Evolutionary conservation across 2,797 vertebrate species (phyloP), one percentile per base, ranked within the genome.

Genomic region (Enteromius mattozi): DNA sequence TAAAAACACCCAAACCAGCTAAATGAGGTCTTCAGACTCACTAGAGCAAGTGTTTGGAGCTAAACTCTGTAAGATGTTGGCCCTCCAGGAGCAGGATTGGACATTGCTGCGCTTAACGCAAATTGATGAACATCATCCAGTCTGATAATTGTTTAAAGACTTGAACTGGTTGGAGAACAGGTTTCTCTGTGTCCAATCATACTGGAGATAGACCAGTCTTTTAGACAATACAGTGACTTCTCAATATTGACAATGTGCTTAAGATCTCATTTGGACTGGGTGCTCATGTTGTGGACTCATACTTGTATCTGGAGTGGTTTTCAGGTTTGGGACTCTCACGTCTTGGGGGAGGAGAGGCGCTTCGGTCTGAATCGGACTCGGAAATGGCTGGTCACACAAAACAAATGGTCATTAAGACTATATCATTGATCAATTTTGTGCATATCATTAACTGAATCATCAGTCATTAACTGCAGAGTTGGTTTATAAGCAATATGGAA

Each of bases 361-460:
- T 94, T 35, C 81, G 91, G 79, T 95, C 95, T 0, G 95, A 96
- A 89, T 95, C 95, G 0, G 95, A 96, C 0, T 95, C 95, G 0
- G 95, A 96, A 85, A 95, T 92, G 0, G 92, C 95, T 92, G 76
- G 0, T 80, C 9, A 69, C 61, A 69, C 17, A 71, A 54, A 85
- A 78, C 10, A 61, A 19, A 35, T 0, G 14, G 14, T 35, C 6
- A 1, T 74, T 69, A 69, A 65, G 19, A 75, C 30, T 17, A 2
- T 10, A 13, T 69, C 2, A 51, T 10, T 10, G 4, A 33, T 24
- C 30, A 72, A 56, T n/a, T 75, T 63, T 1, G 2, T 49, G 21
- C 14, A 61, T 21, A 45, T 71, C 1, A 21, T 71, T 45, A 17
- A n/a, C 14, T 74, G 7, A 74, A 45, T 47, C 19, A 7, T 37